Conservation (phyloP, 2,797 vertebrate genomes). For the Syngnathus acus region DNA sequence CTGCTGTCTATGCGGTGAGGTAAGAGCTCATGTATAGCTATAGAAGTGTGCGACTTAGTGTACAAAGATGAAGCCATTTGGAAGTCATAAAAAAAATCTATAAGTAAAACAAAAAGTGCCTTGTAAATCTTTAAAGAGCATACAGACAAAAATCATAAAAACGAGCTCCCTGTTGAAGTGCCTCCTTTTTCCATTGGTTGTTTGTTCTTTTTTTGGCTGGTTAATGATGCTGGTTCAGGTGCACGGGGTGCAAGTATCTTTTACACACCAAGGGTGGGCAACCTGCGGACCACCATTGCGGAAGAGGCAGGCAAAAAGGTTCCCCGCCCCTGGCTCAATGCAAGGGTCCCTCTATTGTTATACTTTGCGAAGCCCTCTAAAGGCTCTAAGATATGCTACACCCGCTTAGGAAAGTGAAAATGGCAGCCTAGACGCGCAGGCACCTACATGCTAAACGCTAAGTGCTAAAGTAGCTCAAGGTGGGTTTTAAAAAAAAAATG, state of each 20-base stretch:
- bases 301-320: not conserved
- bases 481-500: conserved; percentile 51
- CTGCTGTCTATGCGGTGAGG: conserved; percentile 22
- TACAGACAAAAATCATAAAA: conserved; percentile 39
- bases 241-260: conserved; percentile 62
- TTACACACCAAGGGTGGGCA: conserved; percentile 32
- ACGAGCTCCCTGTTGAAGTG: conserved; percentile 59
- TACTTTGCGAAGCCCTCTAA: not conserved
- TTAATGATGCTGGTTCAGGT: conserved; percentile 77
- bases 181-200: conserved; percentile 39
- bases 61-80: conserved; percentile 26
- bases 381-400: conserved; percentile 61
- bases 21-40: not conserved
- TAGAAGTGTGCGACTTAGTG: conserved; percentile 1
- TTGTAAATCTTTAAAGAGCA: conserved; percentile 50
- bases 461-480: conserved; percentile 73
- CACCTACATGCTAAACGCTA: conserved; percentile 71
- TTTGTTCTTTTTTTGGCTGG: conserved; percentile 62
- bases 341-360: not conserved
- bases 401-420: conserved; percentile 34
- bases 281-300: not conserved
- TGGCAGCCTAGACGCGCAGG: conserved; percentile 57
- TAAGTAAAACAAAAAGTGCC: conserved; percentile 56
- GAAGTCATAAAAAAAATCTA: conserved; percentile 27
- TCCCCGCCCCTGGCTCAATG: not conserved